Evolutionary conservation across 2,113 vertebrate genomes (phyloP).

Genomic region (Myotis lucifugus): DNA sequence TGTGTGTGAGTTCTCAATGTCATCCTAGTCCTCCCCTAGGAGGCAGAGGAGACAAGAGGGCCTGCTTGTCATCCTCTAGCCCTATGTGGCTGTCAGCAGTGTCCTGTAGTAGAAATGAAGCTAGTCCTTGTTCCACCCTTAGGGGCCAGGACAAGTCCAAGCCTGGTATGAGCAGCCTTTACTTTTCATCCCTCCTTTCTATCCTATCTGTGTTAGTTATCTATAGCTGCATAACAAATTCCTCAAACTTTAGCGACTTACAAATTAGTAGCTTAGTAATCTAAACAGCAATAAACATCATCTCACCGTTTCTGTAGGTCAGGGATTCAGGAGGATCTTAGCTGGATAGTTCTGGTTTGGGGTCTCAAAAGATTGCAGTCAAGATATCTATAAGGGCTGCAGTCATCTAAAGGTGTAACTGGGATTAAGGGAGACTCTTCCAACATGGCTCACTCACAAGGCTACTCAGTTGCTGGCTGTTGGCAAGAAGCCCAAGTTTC

Average conservation of each 20-base stretch:
- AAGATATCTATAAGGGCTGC: not conserved
- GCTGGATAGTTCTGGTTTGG: not conserved
- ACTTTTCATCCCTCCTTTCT: conserved; percentile 33
- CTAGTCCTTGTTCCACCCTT: not conserved
- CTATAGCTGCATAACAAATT: not conserved
- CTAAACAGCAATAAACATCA: conserved; percentile 5
- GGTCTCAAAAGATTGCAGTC: not conserved
- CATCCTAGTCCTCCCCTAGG: not conserved
- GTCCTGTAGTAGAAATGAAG: conserved; percentile 3
- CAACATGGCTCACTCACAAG: not conserved
- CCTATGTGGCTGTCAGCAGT: not conserved
- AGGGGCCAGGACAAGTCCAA: not conserved
- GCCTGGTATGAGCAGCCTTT: not conserved
- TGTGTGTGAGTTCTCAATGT: conserved; percentile 24
- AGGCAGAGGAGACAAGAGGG: not conserved
- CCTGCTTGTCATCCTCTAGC: not conserved
- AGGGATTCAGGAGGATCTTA: conserved; percentile 23
- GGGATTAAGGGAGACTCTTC: not conserved
- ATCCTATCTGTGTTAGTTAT: not conserved
- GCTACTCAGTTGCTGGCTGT: not conserved
- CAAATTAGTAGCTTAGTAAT: conserved; percentile 33
- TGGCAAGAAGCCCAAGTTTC: not conserved
- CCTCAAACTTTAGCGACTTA: conserved; percentile 22
- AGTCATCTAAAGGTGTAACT: not conserved
- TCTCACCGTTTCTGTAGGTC: not conserved